A percentile compares a stretch with the other conserved stretches of the same genome.
Evolutionary conservation across 2,113 vertebrate genomes (phyloP).

Genomic region (Dolichallabes microphthalmus): DNA sequence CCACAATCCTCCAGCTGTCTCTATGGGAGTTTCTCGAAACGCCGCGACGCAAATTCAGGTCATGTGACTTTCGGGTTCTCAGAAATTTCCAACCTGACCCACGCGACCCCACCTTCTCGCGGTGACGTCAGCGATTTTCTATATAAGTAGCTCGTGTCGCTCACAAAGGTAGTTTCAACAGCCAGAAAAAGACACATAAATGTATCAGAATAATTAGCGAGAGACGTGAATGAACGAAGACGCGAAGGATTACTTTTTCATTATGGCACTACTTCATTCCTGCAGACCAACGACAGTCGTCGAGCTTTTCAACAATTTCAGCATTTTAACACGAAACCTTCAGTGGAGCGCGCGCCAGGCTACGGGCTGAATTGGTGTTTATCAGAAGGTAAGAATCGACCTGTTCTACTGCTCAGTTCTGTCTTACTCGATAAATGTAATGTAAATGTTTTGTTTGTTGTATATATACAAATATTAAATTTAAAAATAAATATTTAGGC

Average conservation of each 20-base stretch:
- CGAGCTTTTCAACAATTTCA: neutral
- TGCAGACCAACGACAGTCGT: neutral
- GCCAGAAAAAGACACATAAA: neutral
- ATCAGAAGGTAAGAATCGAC: conserved; percentile 14
- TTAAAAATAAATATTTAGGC: too few relatives aligned
- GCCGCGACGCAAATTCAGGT: neutral
- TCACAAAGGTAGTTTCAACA: neutral
- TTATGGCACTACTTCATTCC: conserved; percentile 10
- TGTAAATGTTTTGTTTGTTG: neutral
- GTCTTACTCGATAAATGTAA: neutral
- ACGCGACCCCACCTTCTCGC: neutral
- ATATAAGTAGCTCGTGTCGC: neutral
- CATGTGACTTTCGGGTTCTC: conserved; percentile 26
- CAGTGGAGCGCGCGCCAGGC: conserved; percentile 52
- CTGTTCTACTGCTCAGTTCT: neutral
- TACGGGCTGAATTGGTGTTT: conserved; percentile 33
- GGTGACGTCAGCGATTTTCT: neutral
- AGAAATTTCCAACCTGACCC: too few relatives aligned
- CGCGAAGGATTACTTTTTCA: neutral
- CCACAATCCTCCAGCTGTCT: conserved; percentile 27
- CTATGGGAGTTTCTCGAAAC: conserved; percentile 38
- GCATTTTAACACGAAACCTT: neutral
- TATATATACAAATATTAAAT: too few relatives aligned
- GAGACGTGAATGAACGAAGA: conserved; percentile 20
- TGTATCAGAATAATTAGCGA: conserved; percentile 4